phyloP scores from a whole-genome alignment of 2,797 vertebrate species.

The Astyanax mexicanus region DNA sequence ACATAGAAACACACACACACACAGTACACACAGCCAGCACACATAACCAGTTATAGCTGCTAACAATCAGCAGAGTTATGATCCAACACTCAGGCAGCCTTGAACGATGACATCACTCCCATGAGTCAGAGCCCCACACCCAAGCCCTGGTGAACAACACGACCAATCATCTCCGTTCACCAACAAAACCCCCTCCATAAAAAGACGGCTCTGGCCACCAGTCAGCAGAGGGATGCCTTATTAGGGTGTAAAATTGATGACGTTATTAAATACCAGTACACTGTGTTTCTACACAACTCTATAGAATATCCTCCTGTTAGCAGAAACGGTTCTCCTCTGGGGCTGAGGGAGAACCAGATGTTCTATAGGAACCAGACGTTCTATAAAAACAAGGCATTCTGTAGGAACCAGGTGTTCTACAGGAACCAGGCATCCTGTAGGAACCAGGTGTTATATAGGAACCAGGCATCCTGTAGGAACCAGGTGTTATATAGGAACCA shows the following conservation, averaged over 20 bases:
- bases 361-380: too few species aligned
- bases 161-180: slow-evolving; percentile 42
- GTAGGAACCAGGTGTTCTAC: too few species aligned
- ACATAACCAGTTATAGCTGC: slow-evolving; percentile 56
- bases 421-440: too few species aligned
- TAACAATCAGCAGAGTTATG: slow-evolving; percentile 67
- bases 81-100: slow-evolving; percentile 68
- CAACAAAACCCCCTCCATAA: not conserved
- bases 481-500: too few species aligned
- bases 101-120: slow-evolving; percentile 73
- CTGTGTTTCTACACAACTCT: not conserved
- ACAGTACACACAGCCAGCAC: slow-evolving; percentile 34
- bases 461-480: too few species aligned
- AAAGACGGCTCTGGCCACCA: not conserved
- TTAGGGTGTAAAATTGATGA: slow-evolving; percentile 1
- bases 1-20: slow-evolving; percentile 39
- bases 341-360: not conserved
- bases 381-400: too few species aligned
- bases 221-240: slow-evolving; percentile 15
- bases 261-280: not conserved
- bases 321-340: not conserved
- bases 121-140: slow-evolving; percentile 54
- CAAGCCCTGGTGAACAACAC: slow-evolving; percentile 38
- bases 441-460: too few species aligned
- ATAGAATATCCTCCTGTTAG: not conserved